Percentiles rank a stretch among this genome's conserved stretches.
Conservation (phyloP, 2,888 invertebrate species). For the Hemithea aestivaria region DNA sequence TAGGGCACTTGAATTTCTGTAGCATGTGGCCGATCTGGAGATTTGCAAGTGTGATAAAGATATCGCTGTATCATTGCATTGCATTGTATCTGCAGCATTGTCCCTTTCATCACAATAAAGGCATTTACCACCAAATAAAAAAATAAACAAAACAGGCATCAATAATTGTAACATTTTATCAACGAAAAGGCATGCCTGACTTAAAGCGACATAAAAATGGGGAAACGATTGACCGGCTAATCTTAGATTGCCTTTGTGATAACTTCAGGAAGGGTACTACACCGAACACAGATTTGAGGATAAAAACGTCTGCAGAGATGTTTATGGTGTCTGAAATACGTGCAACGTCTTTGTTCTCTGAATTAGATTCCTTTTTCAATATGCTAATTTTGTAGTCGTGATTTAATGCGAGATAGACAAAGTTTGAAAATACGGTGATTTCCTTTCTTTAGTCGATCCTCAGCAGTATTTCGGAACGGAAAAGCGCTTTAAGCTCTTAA, state of each 20-base stretch:
- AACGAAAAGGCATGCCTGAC: conserved; percentile 26
- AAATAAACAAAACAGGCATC: too few relatives aligned
- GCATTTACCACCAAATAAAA: too few relatives aligned
- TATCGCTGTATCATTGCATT: too few relatives aligned
- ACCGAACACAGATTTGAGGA: conserved; percentile 36
- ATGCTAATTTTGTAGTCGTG: background rate
- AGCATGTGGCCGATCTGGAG: too few relatives aligned
- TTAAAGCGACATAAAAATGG: conserved; percentile 36
- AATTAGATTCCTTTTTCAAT: background rate
- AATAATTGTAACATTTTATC: too few relatives aligned
- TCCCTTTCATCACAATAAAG: too few relatives aligned
- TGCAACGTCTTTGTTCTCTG: conserved; percentile 15
- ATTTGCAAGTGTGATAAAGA: too few relatives aligned
- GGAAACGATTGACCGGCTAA: conserved; percentile 34
- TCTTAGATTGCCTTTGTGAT: conserved; percentile 36
- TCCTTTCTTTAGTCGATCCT: conserved; percentile 13
- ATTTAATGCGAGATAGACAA: background rate
- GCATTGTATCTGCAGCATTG: too few relatives aligned
- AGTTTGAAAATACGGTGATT: conserved; percentile 1
- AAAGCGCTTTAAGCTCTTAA: conserved; percentile 29
- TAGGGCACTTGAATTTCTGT: too few relatives aligned
- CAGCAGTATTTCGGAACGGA: conserved; percentile 26
- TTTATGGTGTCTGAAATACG: conserved; percentile 19
- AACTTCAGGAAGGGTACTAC: conserved; percentile 36
- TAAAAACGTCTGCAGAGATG: conserved; percentile 30